These are phyloP conservation scores for Dusona sp. DNA, from an alignment of 2,888 invertebrate genomes.

Conservation along the genomic window DNA sequence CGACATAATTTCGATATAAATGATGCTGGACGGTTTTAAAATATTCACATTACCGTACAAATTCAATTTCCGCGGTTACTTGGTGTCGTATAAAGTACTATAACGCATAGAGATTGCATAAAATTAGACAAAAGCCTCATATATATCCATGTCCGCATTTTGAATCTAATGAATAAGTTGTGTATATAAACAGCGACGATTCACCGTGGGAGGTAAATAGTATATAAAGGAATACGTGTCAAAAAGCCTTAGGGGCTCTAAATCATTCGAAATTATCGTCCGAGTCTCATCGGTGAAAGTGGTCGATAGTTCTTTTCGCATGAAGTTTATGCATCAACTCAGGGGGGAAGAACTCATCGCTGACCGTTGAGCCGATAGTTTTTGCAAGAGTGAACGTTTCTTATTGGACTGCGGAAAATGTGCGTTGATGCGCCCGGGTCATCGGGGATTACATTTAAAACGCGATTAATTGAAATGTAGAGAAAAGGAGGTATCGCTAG, in stretches of 20 bases:
- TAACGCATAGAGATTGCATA: constrained; percentile 7
- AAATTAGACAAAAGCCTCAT: constrained; percentile 31
- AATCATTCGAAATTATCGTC: constrained; percentile 69
- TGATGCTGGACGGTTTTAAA: neutral
- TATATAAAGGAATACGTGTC: neutral
- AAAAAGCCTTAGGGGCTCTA: constrained; percentile 51
- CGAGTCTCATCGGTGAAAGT: constrained; percentile 72
- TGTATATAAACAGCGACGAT: constrained; percentile 12
- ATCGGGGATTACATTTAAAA: neutral
- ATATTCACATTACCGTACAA: neutral
- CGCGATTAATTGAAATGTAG: constrained; percentile 14
- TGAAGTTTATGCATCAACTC: constrained; percentile 12
- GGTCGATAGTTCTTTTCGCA: constrained; percentile 61
- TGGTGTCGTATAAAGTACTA: neutral
- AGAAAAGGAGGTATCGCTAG: neutral
- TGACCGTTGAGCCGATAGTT: constrained; percentile 11
- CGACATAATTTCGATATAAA: neutral
- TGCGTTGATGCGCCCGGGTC: constrained; percentile 24
- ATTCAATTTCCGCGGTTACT: neutral
- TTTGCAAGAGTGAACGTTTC: constrained; percentile 38
- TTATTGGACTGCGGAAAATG: constrained; percentile 1
- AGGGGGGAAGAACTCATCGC: constrained; percentile 21
- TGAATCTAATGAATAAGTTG: constrained; percentile 32
- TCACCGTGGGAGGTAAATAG: neutral
- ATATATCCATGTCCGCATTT: constrained; percentile 5